Base-by-base conservation (phyloP, 2,888 invertebrate genomes). In the Xanthia icteritia region DNA sequence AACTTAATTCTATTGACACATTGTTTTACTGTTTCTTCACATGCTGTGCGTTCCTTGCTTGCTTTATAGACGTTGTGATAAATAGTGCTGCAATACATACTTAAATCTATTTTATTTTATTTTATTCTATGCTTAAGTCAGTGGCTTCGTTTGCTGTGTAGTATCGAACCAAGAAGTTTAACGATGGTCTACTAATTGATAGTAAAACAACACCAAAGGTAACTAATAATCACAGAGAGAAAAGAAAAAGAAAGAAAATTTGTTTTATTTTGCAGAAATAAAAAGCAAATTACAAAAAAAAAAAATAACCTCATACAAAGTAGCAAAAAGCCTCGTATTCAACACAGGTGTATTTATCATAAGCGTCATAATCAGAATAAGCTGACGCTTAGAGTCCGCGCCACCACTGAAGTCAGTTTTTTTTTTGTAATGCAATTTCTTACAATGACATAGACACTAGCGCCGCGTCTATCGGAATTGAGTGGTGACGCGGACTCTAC, bases 1-100 rank as follows among this genome's bases (percentile, higher is more conserved):
- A 42, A 56, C 13, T 31, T 27, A 31, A 42, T 54, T 31, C 4
- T 42, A 54, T 42, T 54, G 3, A 0, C n/a, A 23, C 61, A 45
- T 31, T 51, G 61, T 36, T 36, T 45, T 54, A 36, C 20, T 36
- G 20, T 17, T 23, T 31, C 15, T 61, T n/a, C 31, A 23, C 9
- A 48, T 51, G 20, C 54, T 27, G 27, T 48, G 39, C 8, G 13
- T 39, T 60, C 5, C 17, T 31, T 23, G 20, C 39, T 61, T 31
- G 15, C 17, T 64, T 13, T 36, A 36, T 8, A 63, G 15, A 36
- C 20, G 27, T 36, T n/a, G 20, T 23, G 42, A 77, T 63, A 63
- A 77, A 20, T 51, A 64, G 17, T 39, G n/a, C 51, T 36, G 39
- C 48, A 60, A 75, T 60, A 58, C 39, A 60, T 60, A 58, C 39